Conservation (phyloP, 2,113 vertebrate species). For the Odocoileus hemionus region DNA sequence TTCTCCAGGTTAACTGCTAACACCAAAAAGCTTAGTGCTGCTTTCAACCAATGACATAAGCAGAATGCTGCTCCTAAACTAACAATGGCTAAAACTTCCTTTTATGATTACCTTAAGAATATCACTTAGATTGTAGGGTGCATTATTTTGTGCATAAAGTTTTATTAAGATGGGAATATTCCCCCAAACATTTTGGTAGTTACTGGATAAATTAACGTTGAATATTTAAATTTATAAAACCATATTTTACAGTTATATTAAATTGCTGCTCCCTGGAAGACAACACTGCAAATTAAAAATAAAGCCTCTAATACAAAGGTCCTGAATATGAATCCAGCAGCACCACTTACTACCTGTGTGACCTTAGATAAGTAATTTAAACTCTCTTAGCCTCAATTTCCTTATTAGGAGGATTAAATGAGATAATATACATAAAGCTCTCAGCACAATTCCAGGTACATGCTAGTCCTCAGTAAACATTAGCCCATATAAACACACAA, state of each 20-base stretch:
- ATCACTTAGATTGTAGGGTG: neutral
- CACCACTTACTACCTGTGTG: neutral
- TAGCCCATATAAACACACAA: neutral
- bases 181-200: neutral
- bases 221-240: slow-evolving; percentile 18
- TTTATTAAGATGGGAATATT: neutral
- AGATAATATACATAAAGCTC: neutral
- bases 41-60: neutral
- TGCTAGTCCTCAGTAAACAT: neutral
- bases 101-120: neutral
- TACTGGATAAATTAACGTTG: neutral
- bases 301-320: neutral
- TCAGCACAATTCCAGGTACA: neutral
- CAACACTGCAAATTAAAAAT: neutral
- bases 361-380: neutral
- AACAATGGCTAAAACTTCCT: neutral
- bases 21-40: neutral
- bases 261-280: neutral
- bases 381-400: neutral
- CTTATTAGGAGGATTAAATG: neutral
- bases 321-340: neutral
- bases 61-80: neutral
- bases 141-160: neutral
- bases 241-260: neutral
- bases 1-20: neutral